Base-by-base conservation (phyloP, 1,140 invertebrate genomes). In the Lucilia sericata region DNA sequence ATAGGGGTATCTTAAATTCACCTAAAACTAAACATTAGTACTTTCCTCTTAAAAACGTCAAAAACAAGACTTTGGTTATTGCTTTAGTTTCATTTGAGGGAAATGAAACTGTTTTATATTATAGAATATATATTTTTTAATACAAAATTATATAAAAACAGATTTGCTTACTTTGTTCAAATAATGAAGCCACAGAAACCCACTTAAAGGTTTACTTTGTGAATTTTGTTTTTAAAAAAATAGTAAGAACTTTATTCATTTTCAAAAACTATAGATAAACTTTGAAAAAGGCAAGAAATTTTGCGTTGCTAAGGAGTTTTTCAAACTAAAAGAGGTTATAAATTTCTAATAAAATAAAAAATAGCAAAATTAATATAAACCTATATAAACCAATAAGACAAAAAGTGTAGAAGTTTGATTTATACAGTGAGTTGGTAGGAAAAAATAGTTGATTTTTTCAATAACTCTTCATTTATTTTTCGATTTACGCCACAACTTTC, bases 201-300 rank as follows among this genome's bases (percentile, higher is more conserved):
- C 84, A 83, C 84, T 85, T 85, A 78, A 85, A 85, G 84, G 82
- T 85, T 85, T 49, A 13, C 19, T 76, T 51, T 80, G 19, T 42
- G 3, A 70, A 2, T 70, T 21, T 19, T 70, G 2, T 70, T 19
- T 19, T 7, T 7, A 19, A 70, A 70, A 70, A 60, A 17, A 60
- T 4, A 14, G 5, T n/a, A 60, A 60, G 55, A 70, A 90, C 89
- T 90, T 90, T 90, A 88, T 89, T 90, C 88, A 90, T 90, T 90
- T 90, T 90, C 88, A 90, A 90, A 90, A 89, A 80, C 76, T 80
- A 51, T 7, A 80, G 21, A 80, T 25, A 21, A n/a, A 80, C 42
- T 17, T 78, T 2, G 76, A 80, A 49, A 80, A 80, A n/a, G 34
- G 21, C 19, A 70, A 51, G 34, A 80, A 80, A 19, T 19, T 30